phyloP scores from a whole-genome alignment of 2,888 invertebrate species.

The Alloscopus bannaensis region DNA sequence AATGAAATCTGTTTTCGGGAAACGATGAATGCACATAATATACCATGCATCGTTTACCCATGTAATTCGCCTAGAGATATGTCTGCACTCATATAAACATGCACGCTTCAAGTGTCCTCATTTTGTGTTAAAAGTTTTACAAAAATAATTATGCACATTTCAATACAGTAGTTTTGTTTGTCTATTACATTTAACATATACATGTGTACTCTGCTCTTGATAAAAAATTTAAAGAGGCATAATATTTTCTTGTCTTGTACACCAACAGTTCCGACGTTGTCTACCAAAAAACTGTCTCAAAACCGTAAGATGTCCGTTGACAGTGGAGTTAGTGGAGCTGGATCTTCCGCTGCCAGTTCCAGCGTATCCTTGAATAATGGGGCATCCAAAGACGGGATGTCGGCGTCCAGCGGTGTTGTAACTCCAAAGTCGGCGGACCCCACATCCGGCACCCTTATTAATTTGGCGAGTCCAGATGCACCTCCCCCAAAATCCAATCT shows the following conservation, averaged over 20 bases:
- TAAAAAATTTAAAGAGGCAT: too few species aligned
- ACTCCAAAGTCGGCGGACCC: slow-evolving; percentile 68
- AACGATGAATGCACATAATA: too few species aligned
- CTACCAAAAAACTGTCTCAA: slow-evolving; percentile 69
- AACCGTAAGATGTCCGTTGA: slow-evolving; percentile 72
- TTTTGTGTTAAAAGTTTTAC: too few species aligned
- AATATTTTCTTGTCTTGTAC: not conserved
- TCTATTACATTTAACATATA: too few species aligned
- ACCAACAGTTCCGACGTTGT: slow-evolving; percentile 71
- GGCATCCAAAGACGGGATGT: slow-evolving; percentile 49
- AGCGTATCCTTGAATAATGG: slow-evolving; percentile 67
- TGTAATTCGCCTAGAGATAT: too few species aligned
- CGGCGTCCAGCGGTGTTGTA: slow-evolving; percentile 66
- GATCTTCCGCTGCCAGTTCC: slow-evolving; percentile 71
- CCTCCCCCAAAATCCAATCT: slow-evolving; percentile 48
- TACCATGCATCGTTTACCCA: too few species aligned
- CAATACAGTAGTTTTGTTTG: too few species aligned
- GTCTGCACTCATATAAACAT: too few species aligned
- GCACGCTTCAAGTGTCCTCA: too few species aligned
- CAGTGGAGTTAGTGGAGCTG: slow-evolving; percentile 72
- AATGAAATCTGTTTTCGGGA: too few species aligned
- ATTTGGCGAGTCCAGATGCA: slow-evolving; percentile 58
- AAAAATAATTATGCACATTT: too few species aligned
- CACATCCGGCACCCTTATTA: slow-evolving; percentile 65
- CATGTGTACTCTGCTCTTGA: too few species aligned